phyloP scores from a whole-genome alignment of 2,888 invertebrate genomes.

The Lasioglossum malachurum region DNA sequence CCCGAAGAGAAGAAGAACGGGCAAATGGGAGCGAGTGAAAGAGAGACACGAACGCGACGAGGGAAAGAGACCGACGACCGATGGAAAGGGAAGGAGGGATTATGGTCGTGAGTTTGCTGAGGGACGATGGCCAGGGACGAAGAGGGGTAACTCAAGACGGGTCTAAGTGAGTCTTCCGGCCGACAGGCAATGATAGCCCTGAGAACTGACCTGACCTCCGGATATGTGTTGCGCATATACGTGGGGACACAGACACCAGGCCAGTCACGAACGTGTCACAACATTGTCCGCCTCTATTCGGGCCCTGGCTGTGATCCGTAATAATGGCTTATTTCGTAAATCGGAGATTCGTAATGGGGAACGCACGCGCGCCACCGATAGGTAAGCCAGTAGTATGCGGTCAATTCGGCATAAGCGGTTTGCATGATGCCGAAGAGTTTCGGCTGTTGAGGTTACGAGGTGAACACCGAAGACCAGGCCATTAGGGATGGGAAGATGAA shows the following conservation, averaged over 20 bases:
- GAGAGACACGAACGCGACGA: constrained; percentile 47
- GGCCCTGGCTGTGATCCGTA: constrained; percentile 40
- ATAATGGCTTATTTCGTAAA: constrained; percentile 72
- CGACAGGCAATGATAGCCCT: constrained; percentile 84
- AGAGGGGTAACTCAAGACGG: constrained; percentile 85
- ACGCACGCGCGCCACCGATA: constrained; percentile 55
- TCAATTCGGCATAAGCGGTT: constrained; percentile 63
- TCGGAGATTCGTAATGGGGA: constrained; percentile 65
- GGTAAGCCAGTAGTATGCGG: constrained; percentile 54
- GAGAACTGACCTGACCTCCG: constrained; percentile 84
- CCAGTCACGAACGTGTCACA: constrained; percentile 76
- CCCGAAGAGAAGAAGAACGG: constrained; percentile 26
- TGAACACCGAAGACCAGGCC: constrained; percentile 50
- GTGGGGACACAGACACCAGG: constrained; percentile 73
- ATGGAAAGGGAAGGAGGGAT: constrained; percentile 70
- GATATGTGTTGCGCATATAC: constrained; percentile 83
- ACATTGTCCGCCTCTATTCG: constrained; percentile 77
- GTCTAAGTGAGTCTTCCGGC: constrained; percentile 85
- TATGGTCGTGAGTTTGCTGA: constrained; percentile 73
- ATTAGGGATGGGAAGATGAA: constrained; percentile 57
- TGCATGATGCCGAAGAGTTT: constrained; percentile 63
- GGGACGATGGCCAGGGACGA: constrained; percentile 72
- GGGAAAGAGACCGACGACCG: constrained; percentile 39
- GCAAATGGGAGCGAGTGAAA: constrained; percentile 36
- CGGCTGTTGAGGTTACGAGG: constrained; percentile 58